Conservation (phyloP, 2,797 vertebrate species). For the Centroberyx gerrardi region DNA sequence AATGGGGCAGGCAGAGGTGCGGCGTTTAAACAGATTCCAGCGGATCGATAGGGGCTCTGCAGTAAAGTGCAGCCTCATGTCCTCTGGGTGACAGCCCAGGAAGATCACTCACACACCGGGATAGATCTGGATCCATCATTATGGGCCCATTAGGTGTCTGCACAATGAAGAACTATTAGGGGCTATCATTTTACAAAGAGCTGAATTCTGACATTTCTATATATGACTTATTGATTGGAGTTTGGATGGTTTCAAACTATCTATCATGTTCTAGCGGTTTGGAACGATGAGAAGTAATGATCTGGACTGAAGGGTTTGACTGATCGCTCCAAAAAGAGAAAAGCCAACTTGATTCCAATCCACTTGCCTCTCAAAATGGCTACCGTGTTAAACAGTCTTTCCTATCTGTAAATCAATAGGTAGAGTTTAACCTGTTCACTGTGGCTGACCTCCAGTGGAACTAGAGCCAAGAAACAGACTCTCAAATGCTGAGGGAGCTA, state of each 20-base stretch:
- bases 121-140: conserved; percentile 73
- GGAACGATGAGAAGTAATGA: conserved; percentile 61
- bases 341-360: conserved; percentile 34
- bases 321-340: conserved; percentile 45
- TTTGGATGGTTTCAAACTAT: conserved; percentile 53
- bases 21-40: conserved; percentile 73
- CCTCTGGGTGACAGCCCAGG: conserved; percentile 67
- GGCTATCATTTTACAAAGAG: conserved; percentile 69
- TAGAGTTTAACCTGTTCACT: conserved; percentile 1
- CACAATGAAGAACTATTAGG: conserved; percentile 69
- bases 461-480: too few species aligned
- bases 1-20: conserved; percentile 71
- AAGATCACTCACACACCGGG: conserved; percentile 63
- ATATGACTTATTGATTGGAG: conserved; percentile 71
- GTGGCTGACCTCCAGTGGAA: conserved; percentile 16
- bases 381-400: conserved; percentile 7
- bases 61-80: conserved; percentile 72
- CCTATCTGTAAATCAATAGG: conserved; percentile 20
- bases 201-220: conserved; percentile 72
- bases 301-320: conserved; percentile 40
- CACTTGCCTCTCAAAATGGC: conserved; percentile 35
- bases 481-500: too few species aligned
- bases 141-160: conserved; percentile 62
- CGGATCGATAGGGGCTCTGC: conserved; percentile 73
- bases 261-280: conserved; percentile 52